phyloP scores from a whole-genome alignment of 2,113 vertebrate genomes.

The Platichthys stellatus region DNA sequence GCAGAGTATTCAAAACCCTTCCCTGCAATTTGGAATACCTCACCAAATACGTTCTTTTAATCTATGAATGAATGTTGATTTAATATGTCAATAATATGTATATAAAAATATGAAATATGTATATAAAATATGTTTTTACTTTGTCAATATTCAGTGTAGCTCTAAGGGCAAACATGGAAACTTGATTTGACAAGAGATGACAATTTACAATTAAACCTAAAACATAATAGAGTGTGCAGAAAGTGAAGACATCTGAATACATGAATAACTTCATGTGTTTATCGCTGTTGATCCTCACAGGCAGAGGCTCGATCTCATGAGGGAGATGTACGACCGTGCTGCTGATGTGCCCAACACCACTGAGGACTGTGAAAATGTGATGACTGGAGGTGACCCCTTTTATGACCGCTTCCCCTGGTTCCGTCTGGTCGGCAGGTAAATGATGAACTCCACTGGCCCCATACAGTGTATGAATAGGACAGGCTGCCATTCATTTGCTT shows the following conservation, averaged over 20 bases:
- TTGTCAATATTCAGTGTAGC: no score
- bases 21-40: no score
- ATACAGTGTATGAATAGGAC: background rate
- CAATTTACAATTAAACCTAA: background rate
- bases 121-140: no score
- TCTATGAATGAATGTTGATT: no score
- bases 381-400: constrained; percentile 96
- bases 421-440: constrained; percentile 98
- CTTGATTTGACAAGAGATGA: no score
- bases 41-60: no score
- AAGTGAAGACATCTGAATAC: background rate
- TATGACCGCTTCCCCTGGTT: constrained; percentile 99
- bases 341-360: constrained; percentile 91
- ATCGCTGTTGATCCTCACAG: constrained; percentile 76
- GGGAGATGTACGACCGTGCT: constrained; percentile 97
- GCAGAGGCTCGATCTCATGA: constrained; percentile 95
- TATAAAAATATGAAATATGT: no score
- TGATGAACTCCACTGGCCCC: background rate
- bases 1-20: no score
- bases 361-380: constrained; percentile 91
- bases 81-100: no score
- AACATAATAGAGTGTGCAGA: background rate
- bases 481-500: background rate
- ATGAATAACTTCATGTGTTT: background rate
- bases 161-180: no score